Percentiles rank a stretch among this genome's conserved stretches.
Evolutionary conservation across 2,797 vertebrate species (phyloP).

Genomic region (Fistularia commersonii): DNA sequence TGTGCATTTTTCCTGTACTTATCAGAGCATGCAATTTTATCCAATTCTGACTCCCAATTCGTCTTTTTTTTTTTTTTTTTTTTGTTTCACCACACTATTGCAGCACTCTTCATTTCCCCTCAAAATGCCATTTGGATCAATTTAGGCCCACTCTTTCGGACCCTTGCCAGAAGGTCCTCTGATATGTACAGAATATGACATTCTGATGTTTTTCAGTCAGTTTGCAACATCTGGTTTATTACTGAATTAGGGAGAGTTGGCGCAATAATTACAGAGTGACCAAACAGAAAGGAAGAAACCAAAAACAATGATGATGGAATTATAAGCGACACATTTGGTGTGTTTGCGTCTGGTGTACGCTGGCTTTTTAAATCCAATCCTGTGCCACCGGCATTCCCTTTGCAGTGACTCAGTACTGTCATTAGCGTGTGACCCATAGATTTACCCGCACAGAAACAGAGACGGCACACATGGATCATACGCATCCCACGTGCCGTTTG

Average conservation of each 20-base stretch:
- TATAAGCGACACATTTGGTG: constrained; percentile 11
- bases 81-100: constrained; percentile 79
- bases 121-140: constrained; percentile 61
- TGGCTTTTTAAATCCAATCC: not conserved
- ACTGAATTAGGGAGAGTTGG: constrained; percentile 18
- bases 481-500: not conserved
- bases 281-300: constrained; percentile 3
- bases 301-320: constrained; percentile 14
- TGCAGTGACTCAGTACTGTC: constrained; percentile 40
- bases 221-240: constrained; percentile 30
- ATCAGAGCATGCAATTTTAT: constrained; percentile 77
- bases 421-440: not conserved
- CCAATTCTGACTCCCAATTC: constrained; percentile 73
- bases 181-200: constrained; percentile 75
- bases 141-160: constrained; percentile 66
- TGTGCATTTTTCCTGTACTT: constrained; percentile 76
- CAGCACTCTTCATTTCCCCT: constrained; percentile 71
- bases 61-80: constrained; percentile 69
- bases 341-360: too few relatives aligned
- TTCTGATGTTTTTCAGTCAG: constrained; percentile 31
- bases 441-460: not conserved
- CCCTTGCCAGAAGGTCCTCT: constrained; percentile 72
- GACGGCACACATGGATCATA: not conserved
- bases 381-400: constrained; percentile 16
- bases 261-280: constrained; percentile 26